Percentiles rank a stretch among this genome's conserved stretches.
Evolutionary conservation across 1,140 invertebrate genomes (phyloP).

Genomic region (Aphaenogaster ashmeadi): DNA sequence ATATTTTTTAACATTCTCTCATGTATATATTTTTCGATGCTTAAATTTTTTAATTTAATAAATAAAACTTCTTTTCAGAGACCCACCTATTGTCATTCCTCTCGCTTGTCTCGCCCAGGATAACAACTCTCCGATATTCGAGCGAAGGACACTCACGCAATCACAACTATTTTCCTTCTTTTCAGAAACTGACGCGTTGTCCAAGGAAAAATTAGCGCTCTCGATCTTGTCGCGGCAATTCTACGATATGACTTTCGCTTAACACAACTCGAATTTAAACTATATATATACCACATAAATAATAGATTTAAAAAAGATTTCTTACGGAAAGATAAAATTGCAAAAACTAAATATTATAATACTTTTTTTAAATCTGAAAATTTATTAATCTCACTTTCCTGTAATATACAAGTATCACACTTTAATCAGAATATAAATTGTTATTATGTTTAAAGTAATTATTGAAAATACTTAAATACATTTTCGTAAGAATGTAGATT

Average conservation of each 20-base stretch:
- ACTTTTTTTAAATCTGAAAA: not conserved
- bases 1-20: not conserved
- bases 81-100: slow-evolving; percentile 76
- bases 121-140: slow-evolving; percentile 67
- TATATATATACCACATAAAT: not conserved
- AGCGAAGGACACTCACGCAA: slow-evolving; percentile 69
- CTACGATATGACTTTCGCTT: slow-evolving; percentile 50
- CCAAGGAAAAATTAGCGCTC: slow-evolving; percentile 2
- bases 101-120: slow-evolving; percentile 72
- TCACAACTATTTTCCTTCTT: slow-evolving; percentile 60
- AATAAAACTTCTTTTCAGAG: not conserved
- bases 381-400: not conserved
- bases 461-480: not conserved
- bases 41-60: not conserved
- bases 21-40: not conserved
- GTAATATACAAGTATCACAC: not conserved
- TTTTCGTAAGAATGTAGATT: not conserved
- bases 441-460: not conserved
- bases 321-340: not conserved
- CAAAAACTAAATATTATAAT: not conserved
- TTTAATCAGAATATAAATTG: slow-evolving; percentile 4
- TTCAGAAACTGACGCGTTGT: slow-evolving; percentile 7
- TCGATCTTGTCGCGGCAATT: slow-evolving; percentile 56
- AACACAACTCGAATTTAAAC: not conserved
- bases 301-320: slow-evolving; percentile 1